Percentiles rank a stretch among this genome's conserved stretches.
These are phyloP conservation scores for Caligus rogercresseyi DNA, from an alignment of 1,140 invertebrate species.

Conservation along the genomic window DNA sequence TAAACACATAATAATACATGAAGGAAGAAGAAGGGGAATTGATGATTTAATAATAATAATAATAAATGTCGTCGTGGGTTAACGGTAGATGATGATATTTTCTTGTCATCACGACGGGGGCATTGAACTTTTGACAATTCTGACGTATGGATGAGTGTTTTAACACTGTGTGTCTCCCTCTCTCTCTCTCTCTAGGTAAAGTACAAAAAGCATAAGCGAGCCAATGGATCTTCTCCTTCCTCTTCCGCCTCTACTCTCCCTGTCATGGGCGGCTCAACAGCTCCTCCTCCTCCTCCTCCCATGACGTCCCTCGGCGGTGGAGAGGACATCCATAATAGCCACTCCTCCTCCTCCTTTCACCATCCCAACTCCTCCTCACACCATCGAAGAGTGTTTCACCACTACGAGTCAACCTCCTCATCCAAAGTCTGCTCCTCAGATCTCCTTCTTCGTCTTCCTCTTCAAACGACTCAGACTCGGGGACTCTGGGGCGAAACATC, in stretches of 20 bases:
- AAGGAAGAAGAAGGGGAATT: not conserved
- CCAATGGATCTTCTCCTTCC: no score
- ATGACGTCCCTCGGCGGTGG: no score
- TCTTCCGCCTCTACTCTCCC: not conserved
- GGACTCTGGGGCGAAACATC: not conserved
- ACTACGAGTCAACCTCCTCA: conserved; percentile 22
- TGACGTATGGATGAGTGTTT: not conserved
- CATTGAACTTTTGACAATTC: not conserved
- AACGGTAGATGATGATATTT: not conserved
- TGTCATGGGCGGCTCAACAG: not conserved
- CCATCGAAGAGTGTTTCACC: no score
- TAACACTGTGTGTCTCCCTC: not conserved
- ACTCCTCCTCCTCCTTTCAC: no score
- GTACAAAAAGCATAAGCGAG: conserved; percentile 91
- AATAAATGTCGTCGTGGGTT: not conserved
- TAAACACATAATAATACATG: not conserved
- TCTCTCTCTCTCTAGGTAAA: conserved; percentile 46
- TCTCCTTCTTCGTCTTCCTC: conserved; percentile 5
- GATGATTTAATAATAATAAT: not conserved
- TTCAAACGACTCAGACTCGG: not conserved
- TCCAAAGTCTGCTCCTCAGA: conserved; percentile 23
- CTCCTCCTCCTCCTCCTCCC: not conserved
- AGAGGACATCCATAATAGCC: no score
- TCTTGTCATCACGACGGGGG: no score
- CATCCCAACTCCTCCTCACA: no score